Percentiles rank a stretch among this genome's conserved stretches.
phyloP scores from a whole-genome alignment of 1,140 invertebrate genomes.

The Magallana angulata region DNA sequence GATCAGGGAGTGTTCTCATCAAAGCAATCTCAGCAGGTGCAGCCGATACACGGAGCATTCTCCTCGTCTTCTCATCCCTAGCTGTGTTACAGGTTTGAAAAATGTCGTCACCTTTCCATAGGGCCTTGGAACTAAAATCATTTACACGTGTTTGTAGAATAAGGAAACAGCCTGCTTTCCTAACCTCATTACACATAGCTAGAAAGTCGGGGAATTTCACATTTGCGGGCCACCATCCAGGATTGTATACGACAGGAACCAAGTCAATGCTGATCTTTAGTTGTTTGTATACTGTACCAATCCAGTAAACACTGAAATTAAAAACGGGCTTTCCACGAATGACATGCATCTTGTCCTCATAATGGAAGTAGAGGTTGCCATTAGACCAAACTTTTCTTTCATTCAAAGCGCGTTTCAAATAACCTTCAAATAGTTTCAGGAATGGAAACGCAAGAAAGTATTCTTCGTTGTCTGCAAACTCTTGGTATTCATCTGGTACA shows the following conservation, averaged over 20 bases:
- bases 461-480: slow-evolving; percentile 27
- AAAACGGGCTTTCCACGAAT: slow-evolving; percentile 50
- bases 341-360: slow-evolving; percentile 37
- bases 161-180: slow-evolving; percentile 42
- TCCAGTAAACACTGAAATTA: slow-evolving; percentile 47
- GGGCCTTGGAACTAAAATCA: not conserved
- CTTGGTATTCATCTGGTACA: not conserved
- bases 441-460: slow-evolving; percentile 48
- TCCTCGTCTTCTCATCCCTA: not conserved
- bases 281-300: slow-evolving; percentile 44
- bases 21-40: slow-evolving; percentile 50
- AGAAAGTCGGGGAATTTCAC: not conserved
- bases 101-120: not conserved
- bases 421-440: slow-evolving; percentile 21
- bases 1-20: slow-evolving; percentile 19
- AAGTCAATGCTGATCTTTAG: slow-evolving; percentile 53
- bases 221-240: slow-evolving; percentile 46
- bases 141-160: slow-evolving; percentile 36
- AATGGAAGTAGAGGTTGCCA: slow-evolving; percentile 40
- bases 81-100: not conserved
- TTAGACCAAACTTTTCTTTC: slow-evolving; percentile 22
- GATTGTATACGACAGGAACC: slow-evolving; percentile 47
- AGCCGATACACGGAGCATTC: slow-evolving; percentile 43
- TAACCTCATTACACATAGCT: not conserved
- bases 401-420: slow-evolving; percentile 41